Percentiles rank a stretch among this genome's conserved stretches.
Conservation (phyloP, 2,113 vertebrate genomes). For the Megaceryle maxima region DNA sequence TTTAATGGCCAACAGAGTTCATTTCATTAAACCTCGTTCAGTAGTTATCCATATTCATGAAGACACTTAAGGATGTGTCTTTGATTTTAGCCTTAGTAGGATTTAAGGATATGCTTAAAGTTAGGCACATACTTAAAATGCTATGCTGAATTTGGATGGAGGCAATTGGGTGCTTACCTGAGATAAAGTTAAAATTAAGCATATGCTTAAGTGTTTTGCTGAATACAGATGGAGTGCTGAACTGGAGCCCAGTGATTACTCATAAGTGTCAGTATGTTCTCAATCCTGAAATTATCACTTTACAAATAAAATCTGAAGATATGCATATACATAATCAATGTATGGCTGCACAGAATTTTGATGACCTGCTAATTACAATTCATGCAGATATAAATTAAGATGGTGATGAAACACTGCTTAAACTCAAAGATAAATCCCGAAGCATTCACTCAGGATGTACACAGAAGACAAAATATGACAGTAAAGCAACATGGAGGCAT, state of each 20-base stretch:
- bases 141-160: background rate
- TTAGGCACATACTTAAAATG: slow-evolving; percentile 40
- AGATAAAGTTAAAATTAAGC: slow-evolving; percentile 56
- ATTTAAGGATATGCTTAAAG: slow-evolving; percentile 38
- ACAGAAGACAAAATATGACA: background rate
- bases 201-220: slow-evolving; percentile 44
- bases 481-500: background rate
- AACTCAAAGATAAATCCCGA: background rate
- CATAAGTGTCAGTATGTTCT: slow-evolving; percentile 57
- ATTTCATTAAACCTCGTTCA: background rate
- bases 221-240: slow-evolving; percentile 54
- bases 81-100: slow-evolving; percentile 46
- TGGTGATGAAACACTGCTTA: background rate
- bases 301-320: slow-evolving; percentile 60
- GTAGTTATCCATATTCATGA: slow-evolving; percentile 29
- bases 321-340: slow-evolving; percentile 45
- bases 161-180: slow-evolving; percentile 36
- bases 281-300: slow-evolving; percentile 58
- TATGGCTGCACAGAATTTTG: slow-evolving; percentile 56
- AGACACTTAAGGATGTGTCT: background rate
- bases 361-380: slow-evolving; percentile 42
- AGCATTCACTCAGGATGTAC: background rate
- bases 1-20: slow-evolving; percentile 11
- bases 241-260: slow-evolving; percentile 54
- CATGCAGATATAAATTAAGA: slow-evolving; percentile 8